Conservation (phyloP, 2,888 invertebrate genomes). For the Serripes groenlandicus region DNA sequence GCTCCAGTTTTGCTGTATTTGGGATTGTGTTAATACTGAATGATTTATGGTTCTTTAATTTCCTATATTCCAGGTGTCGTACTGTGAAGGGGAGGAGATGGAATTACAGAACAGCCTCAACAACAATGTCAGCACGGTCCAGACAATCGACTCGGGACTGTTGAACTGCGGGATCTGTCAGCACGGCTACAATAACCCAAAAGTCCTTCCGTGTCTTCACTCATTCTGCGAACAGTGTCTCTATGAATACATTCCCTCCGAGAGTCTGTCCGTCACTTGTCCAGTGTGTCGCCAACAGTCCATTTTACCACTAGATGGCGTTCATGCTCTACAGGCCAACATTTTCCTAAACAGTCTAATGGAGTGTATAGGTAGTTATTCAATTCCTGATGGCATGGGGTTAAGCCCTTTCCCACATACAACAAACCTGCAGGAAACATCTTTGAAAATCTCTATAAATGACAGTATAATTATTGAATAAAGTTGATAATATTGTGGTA, state of each 20-base stretch:
- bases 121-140: constrained; percentile 62
- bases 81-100: constrained; percentile 60
- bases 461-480: no score
- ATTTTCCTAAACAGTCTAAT: constrained; percentile 87
- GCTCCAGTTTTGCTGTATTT: no score
- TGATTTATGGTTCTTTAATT: not conserved
- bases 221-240: constrained; percentile 87
- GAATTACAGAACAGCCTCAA: constrained; percentile 75
- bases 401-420: no score
- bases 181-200: constrained; percentile 84
- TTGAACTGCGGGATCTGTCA: constrained; percentile 86
- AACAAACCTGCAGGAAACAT: no score
- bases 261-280: constrained; percentile 87
- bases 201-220: constrained; percentile 87
- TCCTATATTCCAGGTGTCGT: constrained; percentile 68
- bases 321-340: constrained; percentile 86
- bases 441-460: no score
- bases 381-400: no score
- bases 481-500: no score
- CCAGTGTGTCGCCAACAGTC: constrained; percentile 87
- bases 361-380: constrained; percentile 84
- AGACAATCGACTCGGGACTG: constrained; percentile 76
- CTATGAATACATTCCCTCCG: constrained; percentile 86
- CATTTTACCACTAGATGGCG: constrained; percentile 87
- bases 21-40: no score